Evolutionary conservation across 2,797 vertebrate species (phyloP), one percentile per base, ranked within the genome.

Genomic region (Fratercula arctica): DNA sequence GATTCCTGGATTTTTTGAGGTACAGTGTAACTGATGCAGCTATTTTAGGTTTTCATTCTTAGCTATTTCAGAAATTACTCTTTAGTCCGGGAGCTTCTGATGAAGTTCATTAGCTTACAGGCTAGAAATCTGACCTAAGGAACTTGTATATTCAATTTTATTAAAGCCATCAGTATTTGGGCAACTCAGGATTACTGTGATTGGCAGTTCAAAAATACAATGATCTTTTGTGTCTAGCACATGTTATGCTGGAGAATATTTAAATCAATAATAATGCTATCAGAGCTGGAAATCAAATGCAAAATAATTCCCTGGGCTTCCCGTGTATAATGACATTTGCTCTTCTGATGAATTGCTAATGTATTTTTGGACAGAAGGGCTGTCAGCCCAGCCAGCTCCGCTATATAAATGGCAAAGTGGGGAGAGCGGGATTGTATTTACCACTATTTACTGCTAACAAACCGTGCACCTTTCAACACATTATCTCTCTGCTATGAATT

Each of bases 231-330:
- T 98, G 98, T 98, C 98, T 98, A 97, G 97, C 64, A 72, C 72
- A 74, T 95, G 84, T 97, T 97, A 96, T 98, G 92, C 76, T 89
- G 86, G 96, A 97, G 97, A 98, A 98, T 98, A 98, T 98, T 95
- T 95, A 97, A 98, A 99, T 99, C 98, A 98, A 99, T 99, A 99
- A 96, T 97, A 98, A 97, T 92, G 96, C 97, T 98, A 99, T 99
- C 98, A 98, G 97, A 97, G 98, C 98, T 98, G 97, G 97, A 98
- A 99, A 98, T 98, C 98, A 98, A 98, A 99, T 98, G 98, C 98
- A 97, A 98, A 98, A 98, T 98, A 98, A 98, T 98, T 98, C 97
- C 94, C 97, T 88, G 90, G 97, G 97, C 97, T 97, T 98, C 96
- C 96, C 88, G 37, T 95, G 90, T 94, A 91, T 98, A 97, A 98